Conservation (phyloP, 2,888 invertebrate genomes). For the Agrenia bidenticulata region DNA sequence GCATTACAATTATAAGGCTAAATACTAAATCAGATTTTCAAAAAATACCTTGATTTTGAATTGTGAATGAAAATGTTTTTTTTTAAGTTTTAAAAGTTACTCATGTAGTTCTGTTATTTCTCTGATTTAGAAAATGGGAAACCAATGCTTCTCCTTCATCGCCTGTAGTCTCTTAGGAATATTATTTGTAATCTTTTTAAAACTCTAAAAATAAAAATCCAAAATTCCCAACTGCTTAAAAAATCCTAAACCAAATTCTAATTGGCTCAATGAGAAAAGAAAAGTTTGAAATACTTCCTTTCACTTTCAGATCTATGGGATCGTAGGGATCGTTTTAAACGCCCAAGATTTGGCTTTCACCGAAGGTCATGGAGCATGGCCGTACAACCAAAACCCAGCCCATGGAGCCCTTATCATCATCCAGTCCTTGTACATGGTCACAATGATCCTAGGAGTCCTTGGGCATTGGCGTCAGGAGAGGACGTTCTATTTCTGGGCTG, state of each 20-base stretch:
- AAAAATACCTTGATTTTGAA: no score
- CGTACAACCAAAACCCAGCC: conserved; percentile 25
- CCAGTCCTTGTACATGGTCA: conserved; percentile 14
- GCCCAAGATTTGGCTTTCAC: not conserved
- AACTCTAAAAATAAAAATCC: no score
- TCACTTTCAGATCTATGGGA: conserved; percentile 11
- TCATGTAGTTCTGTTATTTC: no score
- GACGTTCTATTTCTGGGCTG: conserved; percentile 22
- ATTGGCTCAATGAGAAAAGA: no score
- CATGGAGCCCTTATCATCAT: conserved; percentile 13
- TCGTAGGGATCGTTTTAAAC: conserved; percentile 22
- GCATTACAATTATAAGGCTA: no score
- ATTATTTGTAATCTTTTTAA: conserved; percentile 19
- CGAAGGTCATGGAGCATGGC: conserved; percentile 25
- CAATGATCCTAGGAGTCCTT: conserved; percentile 14
- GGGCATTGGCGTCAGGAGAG: conserved; percentile 18
- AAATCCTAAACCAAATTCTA: no score
- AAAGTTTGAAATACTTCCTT: no score
- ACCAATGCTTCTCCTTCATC: conserved; percentile 22
- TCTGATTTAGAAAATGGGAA: no score
- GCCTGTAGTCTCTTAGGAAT: conserved; percentile 21
- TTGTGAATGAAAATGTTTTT: no score
- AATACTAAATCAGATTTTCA: no score
- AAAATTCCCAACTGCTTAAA: no score
- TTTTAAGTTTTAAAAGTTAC: no score